phyloP scores from a whole-genome alignment of 1,140 invertebrate genomes.

The Stegodyphus mimosarum region DNA sequence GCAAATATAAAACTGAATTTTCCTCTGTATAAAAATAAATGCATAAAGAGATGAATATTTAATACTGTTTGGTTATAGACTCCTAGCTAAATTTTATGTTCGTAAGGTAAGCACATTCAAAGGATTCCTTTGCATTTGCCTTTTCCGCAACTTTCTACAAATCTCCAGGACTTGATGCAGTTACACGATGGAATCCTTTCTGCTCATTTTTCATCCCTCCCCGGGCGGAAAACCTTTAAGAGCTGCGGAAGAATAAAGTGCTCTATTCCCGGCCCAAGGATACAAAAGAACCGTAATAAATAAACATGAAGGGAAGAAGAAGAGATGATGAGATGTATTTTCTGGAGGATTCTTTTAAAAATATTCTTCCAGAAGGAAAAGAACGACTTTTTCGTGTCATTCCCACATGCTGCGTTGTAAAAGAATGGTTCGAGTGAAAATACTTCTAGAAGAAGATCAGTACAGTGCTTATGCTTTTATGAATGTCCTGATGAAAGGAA shows the following conservation, averaged over 20 bases:
- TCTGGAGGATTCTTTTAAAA: conserved; percentile 16
- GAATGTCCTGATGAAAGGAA: too few species aligned
- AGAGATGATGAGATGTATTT: conserved; percentile 13
- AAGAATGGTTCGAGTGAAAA: too few species aligned
- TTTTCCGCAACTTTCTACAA: conserved; percentile 5
- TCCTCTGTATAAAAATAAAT: too few species aligned
- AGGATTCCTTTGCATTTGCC: background rate
- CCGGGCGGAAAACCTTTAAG: conserved; percentile 3
- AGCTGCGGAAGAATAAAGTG: background rate
- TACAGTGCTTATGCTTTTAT: too few species aligned
- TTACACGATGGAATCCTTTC: conserved; percentile 5
- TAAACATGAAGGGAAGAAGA: conserved; percentile 12
- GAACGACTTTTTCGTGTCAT: background rate
- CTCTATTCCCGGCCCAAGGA: background rate
- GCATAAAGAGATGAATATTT: too few species aligned
- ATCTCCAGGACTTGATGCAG: conserved; percentile 10
- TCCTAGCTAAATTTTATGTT: too few species aligned
- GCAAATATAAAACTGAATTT: too few species aligned
- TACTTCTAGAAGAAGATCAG: too few species aligned
- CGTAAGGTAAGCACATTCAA: too few species aligned
- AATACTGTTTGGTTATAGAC: too few species aligned
- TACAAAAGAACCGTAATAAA: conserved; percentile 22
- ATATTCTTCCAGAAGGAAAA: conserved; percentile 8
- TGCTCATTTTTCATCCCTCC: conserved; percentile 1
- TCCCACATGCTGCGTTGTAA: background rate